These are phyloP conservation scores for Cryptus viduatorius DNA, from an alignment of 2,888 invertebrate genomes.

Conservation along the genomic window DNA sequence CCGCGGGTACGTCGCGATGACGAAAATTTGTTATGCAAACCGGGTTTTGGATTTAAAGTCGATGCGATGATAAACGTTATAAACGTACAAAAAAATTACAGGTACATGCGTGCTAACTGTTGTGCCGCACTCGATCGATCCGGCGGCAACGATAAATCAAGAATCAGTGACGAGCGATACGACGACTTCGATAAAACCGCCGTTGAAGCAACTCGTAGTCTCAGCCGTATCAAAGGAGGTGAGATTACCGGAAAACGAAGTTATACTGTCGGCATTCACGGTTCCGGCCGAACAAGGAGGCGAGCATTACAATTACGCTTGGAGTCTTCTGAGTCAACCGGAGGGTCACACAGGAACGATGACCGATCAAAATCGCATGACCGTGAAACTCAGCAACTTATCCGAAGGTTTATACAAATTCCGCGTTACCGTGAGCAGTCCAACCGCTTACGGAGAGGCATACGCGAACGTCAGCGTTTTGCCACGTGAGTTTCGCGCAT, in stretches of 20 bases:
- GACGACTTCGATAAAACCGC: constrained; percentile 84
- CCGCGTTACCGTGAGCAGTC: constrained; percentile 93
- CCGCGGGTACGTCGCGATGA: constrained; percentile 78
- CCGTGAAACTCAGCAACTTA: constrained; percentile 93
- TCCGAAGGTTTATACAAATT: constrained; percentile 95
- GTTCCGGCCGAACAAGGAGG: constrained; percentile 91
- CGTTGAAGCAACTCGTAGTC: constrained; percentile 90
- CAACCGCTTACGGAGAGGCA: constrained; percentile 91
- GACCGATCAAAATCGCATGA: constrained; percentile 93
- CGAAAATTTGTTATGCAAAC: background rate
- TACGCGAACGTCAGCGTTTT: constrained; percentile 96
- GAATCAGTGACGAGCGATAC: constrained; percentile 56
- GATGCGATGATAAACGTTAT: background rate
- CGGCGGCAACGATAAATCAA: constrained; percentile 69
- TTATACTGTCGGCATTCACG: constrained; percentile 93
- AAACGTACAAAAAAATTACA: constrained; percentile 54
- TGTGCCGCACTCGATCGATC: constrained; percentile 67
- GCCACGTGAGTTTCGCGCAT: constrained; percentile 86
- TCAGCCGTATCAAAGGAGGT: constrained; percentile 92
- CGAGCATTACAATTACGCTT: constrained; percentile 94
- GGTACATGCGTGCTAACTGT: constrained; percentile 75
- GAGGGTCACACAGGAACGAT: constrained; percentile 92
- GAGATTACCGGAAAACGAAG: constrained; percentile 93
- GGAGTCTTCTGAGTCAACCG: constrained; percentile 94
- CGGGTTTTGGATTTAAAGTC: background rate